A percentile compares a stretch with the other conserved stretches of the same genome.
These are phyloP conservation scores for Dicerorhinus sumatrensis DNA, from an alignment of 2,113 vertebrate species.

Conservation along the genomic window DNA sequence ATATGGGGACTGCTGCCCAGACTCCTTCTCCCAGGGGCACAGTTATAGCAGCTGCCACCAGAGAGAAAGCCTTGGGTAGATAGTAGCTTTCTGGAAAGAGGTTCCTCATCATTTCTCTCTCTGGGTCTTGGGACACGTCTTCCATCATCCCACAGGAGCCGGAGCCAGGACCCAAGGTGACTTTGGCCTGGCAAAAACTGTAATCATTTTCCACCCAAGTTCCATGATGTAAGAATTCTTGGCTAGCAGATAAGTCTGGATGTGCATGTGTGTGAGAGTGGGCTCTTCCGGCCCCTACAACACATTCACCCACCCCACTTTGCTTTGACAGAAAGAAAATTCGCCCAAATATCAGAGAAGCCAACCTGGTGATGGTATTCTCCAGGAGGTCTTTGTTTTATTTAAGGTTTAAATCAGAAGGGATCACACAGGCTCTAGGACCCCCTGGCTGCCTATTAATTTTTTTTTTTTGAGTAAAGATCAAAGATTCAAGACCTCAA, in stretches of 20 bases:
- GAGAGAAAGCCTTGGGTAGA: not conserved
- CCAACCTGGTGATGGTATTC: not conserved
- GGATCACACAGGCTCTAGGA: not conserved
- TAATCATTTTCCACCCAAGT: not conserved
- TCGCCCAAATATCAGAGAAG: not conserved
- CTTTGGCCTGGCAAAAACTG: not conserved
- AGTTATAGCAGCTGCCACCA: not conserved
- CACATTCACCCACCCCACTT: not conserved
- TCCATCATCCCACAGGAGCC: not conserved
- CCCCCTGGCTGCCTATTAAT: not conserved
- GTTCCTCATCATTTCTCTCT: not conserved
- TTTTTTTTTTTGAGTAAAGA: constrained; percentile 34
- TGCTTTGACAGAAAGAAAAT: not conserved
- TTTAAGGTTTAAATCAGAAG: constrained; percentile 47
- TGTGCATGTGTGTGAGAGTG: accelerated
- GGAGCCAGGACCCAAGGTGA: not conserved
- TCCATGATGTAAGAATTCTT: not conserved
- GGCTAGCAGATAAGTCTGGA: accelerated
- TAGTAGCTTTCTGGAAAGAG: not conserved
- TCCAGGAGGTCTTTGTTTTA: constrained; percentile 16
- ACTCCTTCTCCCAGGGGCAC: not conserved
- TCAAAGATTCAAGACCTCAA: constrained; percentile 48
- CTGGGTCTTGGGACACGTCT: not conserved
- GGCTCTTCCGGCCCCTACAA: not conserved
- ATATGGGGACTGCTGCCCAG: accelerated